Conservation (phyloP, 2,113 vertebrate species). For the Geothlypis trichas region DNA sequence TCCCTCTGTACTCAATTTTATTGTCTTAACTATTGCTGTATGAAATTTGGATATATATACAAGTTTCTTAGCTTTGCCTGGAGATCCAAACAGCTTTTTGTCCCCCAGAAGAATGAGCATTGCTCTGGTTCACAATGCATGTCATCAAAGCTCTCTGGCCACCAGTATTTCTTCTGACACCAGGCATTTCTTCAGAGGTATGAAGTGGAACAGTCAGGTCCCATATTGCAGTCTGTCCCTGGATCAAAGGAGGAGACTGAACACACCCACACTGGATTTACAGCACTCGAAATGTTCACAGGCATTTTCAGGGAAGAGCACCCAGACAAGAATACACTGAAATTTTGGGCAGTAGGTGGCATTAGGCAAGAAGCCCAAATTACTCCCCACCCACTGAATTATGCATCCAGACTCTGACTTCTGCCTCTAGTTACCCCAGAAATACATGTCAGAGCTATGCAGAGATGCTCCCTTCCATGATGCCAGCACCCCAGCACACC, state of each 20-base stretch:
- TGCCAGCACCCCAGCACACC: accelerated
- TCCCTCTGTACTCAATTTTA: neutral
- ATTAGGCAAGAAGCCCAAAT: neutral
- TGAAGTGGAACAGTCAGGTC: neutral
- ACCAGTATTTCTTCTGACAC: neutral
- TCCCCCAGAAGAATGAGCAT: neutral
- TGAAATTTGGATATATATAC: neutral
- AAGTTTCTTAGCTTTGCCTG: neutral
- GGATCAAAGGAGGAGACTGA: neutral
- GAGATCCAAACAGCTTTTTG: neutral
- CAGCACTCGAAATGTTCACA: neutral
- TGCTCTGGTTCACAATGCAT: neutral
- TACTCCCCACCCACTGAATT: neutral
- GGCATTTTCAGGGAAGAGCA: neutral
- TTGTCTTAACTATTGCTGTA: neutral
- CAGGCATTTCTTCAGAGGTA: neutral
- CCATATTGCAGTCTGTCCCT: neutral
- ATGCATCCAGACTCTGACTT: accelerated
- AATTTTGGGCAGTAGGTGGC: neutral
- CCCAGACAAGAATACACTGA: accelerated
- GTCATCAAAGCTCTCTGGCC: neutral
- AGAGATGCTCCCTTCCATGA: neutral
- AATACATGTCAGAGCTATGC: neutral
- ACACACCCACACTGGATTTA: neutral
- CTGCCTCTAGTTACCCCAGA: neutral